Base-by-base conservation (phyloP, 1,140 invertebrate genomes). In the Oryctes rhinoceros region DNA sequence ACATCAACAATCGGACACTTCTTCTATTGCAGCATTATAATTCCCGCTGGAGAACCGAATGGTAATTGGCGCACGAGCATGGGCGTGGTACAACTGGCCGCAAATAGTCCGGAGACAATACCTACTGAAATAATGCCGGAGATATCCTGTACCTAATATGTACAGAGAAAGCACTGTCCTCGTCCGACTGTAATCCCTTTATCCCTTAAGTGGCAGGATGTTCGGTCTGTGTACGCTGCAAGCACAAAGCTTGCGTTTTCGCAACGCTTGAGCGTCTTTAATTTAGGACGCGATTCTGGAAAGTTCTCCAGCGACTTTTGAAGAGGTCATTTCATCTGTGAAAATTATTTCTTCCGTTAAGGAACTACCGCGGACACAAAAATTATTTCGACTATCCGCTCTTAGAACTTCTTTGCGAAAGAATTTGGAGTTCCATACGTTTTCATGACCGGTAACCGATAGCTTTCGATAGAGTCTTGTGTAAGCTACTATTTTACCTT, bases 151-250 rank as follows among this genome's bases (percentile, higher is more conserved):
- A 62, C 53, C 53, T 62, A 18, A 62, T 62, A 62, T 62, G 53
- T 62, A 15, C 20, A 62, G 15, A 62, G 53, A 62, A 62, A 62
- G 53, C 53, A 20, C 53, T 15, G 53, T 20, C 20, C 53, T 18
- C 15, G 53, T 13, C 39, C 39, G 39, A 44, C 39, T 44, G 53
- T 62, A 62, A 62, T 62, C 53, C 53, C 53, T 62, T 62, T 62
- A 62, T 62, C 53, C 2, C 53, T 62, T 62, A 62, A 62, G 53
- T 62, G 53, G 53, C 53, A 62, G 53, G 53, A 62, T 62, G 53
- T 62, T 62, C 53, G 53, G 15, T 62, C 53, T 62, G 20, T 62
- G 5, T 62, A 62, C 53, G 53, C 20, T 62, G 53, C 53, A 20
- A 62, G 53, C 1, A 62, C 53, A 13, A 10, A 7, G 53, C 20